phyloP scores from a whole-genome alignment of 2,888 invertebrate species.

The Philhelius pedissequus region DNA sequence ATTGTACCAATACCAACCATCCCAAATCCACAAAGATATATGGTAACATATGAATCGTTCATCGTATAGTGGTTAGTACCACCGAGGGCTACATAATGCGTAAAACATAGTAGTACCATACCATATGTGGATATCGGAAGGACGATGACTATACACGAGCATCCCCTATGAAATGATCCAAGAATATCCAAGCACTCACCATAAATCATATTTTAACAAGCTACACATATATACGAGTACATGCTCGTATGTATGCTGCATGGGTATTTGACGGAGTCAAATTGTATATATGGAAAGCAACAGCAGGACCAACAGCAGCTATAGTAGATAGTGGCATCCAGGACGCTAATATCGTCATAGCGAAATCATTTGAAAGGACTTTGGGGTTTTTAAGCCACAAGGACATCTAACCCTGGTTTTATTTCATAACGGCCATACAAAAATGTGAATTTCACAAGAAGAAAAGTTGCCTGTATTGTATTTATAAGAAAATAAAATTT shows the following conservation, averaged over 20 bases:
- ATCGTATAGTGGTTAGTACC: conserved; percentile 49
- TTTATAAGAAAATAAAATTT: no score
- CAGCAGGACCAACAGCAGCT: conserved; percentile 4
- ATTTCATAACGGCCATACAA: conserved; percentile 31
- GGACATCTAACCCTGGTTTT: conserved; percentile 10
- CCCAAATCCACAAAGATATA: not conserved
- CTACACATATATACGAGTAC: no score
- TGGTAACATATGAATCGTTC: conserved; percentile 22
- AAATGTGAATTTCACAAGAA: not conserved
- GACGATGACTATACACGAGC: not conserved
- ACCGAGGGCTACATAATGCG: conserved; percentile 56
- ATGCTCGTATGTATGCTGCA: no score
- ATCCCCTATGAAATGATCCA: conserved; percentile 33
- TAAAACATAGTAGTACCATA: conserved; percentile 17
- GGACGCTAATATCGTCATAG: conserved; percentile 36
- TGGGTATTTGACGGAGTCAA: conserved; percentile 2
- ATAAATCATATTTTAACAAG: conserved; percentile 65
- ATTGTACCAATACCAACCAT: not conserved
- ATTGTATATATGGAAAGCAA: conserved; percentile 24
- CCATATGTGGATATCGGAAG: conserved; percentile 49
- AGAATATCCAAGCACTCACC: conserved; percentile 49
- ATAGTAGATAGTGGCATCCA: conserved; percentile 17
- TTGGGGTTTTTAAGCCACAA: conserved; percentile 37
- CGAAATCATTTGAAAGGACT: conserved; percentile 50
- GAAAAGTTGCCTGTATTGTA: no score